Conservation (phyloP, 2,888 invertebrate species). For the Chouioia cunea region DNA sequence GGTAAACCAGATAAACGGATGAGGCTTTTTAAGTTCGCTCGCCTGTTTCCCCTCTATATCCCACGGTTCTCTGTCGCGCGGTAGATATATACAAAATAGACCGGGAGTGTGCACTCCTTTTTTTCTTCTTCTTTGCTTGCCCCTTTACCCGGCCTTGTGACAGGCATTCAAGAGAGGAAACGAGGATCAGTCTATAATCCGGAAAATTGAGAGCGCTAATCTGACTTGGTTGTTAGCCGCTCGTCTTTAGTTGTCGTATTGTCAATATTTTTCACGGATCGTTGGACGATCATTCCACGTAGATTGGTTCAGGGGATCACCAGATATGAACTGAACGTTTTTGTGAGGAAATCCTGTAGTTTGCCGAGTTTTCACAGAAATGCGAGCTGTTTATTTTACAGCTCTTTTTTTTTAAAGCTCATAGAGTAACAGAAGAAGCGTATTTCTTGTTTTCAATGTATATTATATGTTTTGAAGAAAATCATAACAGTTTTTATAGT, state of each 20-base stretch:
- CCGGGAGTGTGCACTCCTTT: conserved; percentile 6
- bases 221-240: conserved; percentile 1
- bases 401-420: too few relatives aligned
- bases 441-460: too few relatives aligned
- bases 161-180: neutral
- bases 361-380: neutral
- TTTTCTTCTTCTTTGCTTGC: conserved; percentile 9
- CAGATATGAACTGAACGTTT: too few relatives aligned
- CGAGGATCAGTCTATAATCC: conserved; percentile 30
- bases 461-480: too few relatives aligned
- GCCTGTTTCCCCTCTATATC: neutral
- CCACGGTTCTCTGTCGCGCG: neutral
- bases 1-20: conserved; percentile 51
- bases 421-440: too few relatives aligned
- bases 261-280: conserved; percentile 3
- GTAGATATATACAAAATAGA: conserved; percentile 11
- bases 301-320: neutral
- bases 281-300: neutral
- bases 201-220: conserved; percentile 37
- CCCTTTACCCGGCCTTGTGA: neutral
- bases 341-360: too few relatives aligned
- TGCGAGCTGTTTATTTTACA: neutral
- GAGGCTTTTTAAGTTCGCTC: conserved; percentile 44
- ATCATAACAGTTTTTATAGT: too few relatives aligned
- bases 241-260: conserved; percentile 27